A percentile compares a stretch with the other conserved stretches of the same genome.
These are phyloP conservation scores for Ochlodes sylvanus DNA, from an alignment of 2,888 invertebrate species.

Conservation along the genomic window DNA sequence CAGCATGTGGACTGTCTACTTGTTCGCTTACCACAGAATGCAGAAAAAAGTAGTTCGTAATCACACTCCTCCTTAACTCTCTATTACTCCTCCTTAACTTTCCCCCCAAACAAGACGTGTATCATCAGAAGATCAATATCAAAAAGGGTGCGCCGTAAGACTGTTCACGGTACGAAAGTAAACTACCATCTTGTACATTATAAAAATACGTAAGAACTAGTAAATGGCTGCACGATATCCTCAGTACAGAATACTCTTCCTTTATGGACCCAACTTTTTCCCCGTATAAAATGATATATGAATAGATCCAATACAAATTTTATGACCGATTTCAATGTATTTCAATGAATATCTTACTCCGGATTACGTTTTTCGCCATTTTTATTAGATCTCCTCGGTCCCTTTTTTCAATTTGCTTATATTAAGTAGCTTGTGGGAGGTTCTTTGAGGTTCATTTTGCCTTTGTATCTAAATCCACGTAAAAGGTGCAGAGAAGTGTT, in stretches of 20 bases:
- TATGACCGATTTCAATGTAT: constrained; percentile 46
- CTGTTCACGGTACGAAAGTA: too few species aligned
- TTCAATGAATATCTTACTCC: constrained; percentile 46
- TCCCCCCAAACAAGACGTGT: too few species aligned
- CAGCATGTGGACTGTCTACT: too few species aligned
- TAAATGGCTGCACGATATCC: background rate
- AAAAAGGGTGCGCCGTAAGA: too few species aligned
- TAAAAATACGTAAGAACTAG: constrained; percentile 2
- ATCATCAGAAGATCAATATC: too few species aligned
- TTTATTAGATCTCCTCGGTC: constrained; percentile 33
- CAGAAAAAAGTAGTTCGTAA: too few species aligned
- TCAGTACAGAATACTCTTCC: background rate
- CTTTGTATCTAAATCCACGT: constrained; percentile 18
- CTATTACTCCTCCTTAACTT: too few species aligned
- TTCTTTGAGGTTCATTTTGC: constrained; percentile 24
- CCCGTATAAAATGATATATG: constrained; percentile 37
- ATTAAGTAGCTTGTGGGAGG: constrained; percentile 27
- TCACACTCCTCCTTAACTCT: too few species aligned
- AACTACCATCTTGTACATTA: background rate
- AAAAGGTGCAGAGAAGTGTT: background rate
- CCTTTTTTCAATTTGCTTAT: constrained; percentile 39
- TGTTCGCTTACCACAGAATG: too few species aligned
- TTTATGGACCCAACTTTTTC: constrained; percentile 16
- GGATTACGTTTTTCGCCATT: constrained; percentile 39
- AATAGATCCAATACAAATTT: constrained; percentile 43